These are phyloP conservation scores for Heteractis magnifica DNA, from an alignment of 92 coral and sea anemone genomes.

Conservation along the genomic window DNA sequence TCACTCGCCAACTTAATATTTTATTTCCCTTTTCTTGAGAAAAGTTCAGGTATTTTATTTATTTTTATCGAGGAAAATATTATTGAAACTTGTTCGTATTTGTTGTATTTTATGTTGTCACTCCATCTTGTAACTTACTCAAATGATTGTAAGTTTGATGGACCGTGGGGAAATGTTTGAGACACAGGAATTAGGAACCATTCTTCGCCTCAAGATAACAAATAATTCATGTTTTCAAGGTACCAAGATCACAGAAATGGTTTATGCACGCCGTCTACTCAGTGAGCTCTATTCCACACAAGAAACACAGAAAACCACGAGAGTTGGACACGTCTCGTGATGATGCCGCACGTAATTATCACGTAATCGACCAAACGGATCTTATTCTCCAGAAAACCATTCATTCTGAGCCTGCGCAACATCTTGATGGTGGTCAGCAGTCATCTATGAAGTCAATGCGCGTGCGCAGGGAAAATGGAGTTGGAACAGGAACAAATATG, in stretches of 20 bases:
- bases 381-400: not conserved
- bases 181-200: no score
- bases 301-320: conserved; percentile 42
- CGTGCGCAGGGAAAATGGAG: conserved; percentile 36
- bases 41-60: no score
- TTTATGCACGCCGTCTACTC: conserved; percentile 96
- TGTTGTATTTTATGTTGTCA: no score
- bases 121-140: no score
- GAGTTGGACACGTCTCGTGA: conserved; percentile 11
- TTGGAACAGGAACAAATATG: conserved; percentile 78
- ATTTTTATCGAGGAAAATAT: no score
- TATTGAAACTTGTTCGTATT: no score
- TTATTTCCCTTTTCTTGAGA: no score
- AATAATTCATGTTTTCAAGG: conserved; percentile 45
- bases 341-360: conserved; percentile 18
- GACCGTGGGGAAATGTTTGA: no score
- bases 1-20: no score
- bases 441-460: conserved; percentile 18
- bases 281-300: conserved; percentile 57
- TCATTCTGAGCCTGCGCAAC: conserved; percentile 13
- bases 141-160: no score
- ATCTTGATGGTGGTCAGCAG: conserved; percentile 12
- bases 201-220: no score
- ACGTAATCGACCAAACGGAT: conserved; percentile 23
- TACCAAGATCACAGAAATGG: conserved; percentile 91